Base-by-base conservation (phyloP, 1,140 invertebrate genomes). In the Himalopsyche phryganea region DNA sequence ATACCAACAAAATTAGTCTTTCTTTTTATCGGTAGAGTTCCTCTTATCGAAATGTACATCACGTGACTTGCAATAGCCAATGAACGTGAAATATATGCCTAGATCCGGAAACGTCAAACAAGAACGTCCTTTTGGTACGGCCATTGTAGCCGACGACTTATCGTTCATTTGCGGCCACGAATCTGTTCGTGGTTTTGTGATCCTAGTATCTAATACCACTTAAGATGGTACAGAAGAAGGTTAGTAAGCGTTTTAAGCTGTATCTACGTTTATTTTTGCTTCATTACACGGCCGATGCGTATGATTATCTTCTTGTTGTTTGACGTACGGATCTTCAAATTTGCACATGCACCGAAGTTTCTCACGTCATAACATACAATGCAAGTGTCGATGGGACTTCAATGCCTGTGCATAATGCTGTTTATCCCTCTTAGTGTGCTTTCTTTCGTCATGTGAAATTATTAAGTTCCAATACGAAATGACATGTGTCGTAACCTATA, bases 141-240 rank as follows among this genome's bases (percentile, higher is more conserved):
- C 74, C 75, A 76, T 76, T 71, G 71, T 71, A 60, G 74, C 75
- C 75, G 74, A 76, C 70, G 71, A 71, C 68, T 70, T 70, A 68
- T 70, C 73, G 71, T 74, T 69, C 65, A 61, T 66, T 70, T 70
- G 41, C 52, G 70, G 73, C 71, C 71, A 69, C 75, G 74, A 67
- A 77, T 77, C 75, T 63, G 51, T 73, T 73, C 74, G 75, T 76
- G 73, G 69, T 72, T 71, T 66, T 67, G 69, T 70, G 67, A 77
- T 77, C 75, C 69, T 70, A 67, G 45, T 68, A 61, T 61, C 73
- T 71, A 75, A 72, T 67, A 67, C 66, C 51, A 68, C 63, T 66
- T 71, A 77, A 76, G 69, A 77, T 77, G 75, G 75, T 77, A 70
- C 75, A 77, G 70, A 77, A 77, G 75, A 77, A 77, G 75, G 75